phyloP scores from a whole-genome alignment of 2,797 vertebrate species.

The Neopelma chrysocephalum region DNA sequence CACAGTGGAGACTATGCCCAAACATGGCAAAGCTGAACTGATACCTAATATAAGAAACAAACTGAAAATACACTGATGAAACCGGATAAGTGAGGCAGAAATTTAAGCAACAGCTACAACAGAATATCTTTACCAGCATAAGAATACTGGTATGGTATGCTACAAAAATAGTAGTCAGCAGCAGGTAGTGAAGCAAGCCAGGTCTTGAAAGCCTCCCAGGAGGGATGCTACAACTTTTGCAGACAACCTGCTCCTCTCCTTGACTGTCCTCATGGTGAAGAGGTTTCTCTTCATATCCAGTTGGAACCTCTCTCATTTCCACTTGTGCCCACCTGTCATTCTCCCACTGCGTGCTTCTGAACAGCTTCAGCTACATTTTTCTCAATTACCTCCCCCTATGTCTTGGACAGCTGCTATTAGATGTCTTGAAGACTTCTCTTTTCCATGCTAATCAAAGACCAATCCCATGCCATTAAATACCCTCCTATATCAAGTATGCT shows the following conservation, averaged over 20 bases:
- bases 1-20: neutral
- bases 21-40: neutral
- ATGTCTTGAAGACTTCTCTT: neutral
- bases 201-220: neutral
- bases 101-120: neutral
- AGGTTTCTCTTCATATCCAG: neutral
- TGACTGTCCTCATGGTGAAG: neutral
- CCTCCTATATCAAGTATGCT: neutral
- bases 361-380: neutral
- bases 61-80: neutral
- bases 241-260: neutral
- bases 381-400: neutral
- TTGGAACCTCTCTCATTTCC: neutral
- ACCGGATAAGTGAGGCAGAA: neutral
- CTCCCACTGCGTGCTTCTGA: fast-evolving
- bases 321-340: neutral
- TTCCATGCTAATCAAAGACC: neutral
- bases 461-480: neutral
- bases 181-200: neutral
- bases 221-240: neutral
- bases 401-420: neutral
- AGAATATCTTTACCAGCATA: neutral
- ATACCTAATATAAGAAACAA: neutral
- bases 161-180: neutral
- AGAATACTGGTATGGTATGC: neutral